Base-by-base conservation (phyloP, 2,113 vertebrate species). In the Cynocephalus volans region DNA sequence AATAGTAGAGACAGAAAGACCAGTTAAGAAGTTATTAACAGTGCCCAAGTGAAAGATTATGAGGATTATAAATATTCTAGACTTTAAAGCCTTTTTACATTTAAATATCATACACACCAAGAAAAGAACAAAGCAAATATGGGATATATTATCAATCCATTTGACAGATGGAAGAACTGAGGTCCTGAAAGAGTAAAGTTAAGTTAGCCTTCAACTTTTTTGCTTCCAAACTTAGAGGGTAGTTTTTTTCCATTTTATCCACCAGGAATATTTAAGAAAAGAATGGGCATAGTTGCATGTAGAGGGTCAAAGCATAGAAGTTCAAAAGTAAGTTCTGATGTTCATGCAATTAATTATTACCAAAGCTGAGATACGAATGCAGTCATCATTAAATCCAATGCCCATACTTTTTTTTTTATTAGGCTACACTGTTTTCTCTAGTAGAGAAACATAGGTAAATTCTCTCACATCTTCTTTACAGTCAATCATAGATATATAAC, bases 251-350 rank as follows among this genome's bases (percentile, higher is more conserved):
- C 11, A 75, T 80, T 96, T 90, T 54, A 79, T 33, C 18, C 11
- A 41, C 21, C 50, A 58, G 26, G 19, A 87, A 62, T 41, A 65
- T 76, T 62, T 41, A 24, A 41, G 50, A 21, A 73, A 89, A 69
- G 9, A 80, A 41, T 4, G 21, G 2, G 1, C 45, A 56, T 31
- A 60, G 18, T 67, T 84, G 9, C n/a, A 11, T 26, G 4, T 48
- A 64, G 8, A 24, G 19, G 9, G 15, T 65, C 21, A 89, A 79
- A 91, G 45, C 60, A 62, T 36, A 72, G 67, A 8, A 14, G 31
- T 87, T 92, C 26, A 90, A 84, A 92, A 79, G 4, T 56, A 79
- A 33, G 41, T 93, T 97, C 23, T 88, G 70, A 62, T 67, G 33
- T 91, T 88, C 31, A 45, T 8, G 36, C 33, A 64, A 33, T 67